phyloP scores from a whole-genome alignment of 2,113 vertebrate species.

The Trinectes maculatus region DNA sequence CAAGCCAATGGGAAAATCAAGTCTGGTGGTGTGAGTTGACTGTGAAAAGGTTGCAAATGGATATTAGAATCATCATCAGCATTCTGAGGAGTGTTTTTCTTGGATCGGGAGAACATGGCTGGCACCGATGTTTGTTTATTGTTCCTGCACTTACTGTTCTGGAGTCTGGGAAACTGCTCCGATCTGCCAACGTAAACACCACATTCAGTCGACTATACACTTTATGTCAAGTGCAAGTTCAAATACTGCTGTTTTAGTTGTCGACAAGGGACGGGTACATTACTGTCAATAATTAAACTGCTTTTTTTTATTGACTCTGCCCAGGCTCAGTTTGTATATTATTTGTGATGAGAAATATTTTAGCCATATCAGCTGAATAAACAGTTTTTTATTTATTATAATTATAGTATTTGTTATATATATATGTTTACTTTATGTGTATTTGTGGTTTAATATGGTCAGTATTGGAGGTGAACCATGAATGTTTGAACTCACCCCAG shows the following conservation, averaged over 20 bases:
- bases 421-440: no score
- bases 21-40: conserved; percentile 3
- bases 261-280: background rate
- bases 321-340: background rate
- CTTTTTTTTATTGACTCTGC: background rate
- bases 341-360: background rate
- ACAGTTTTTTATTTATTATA: no score
- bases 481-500: conserved; percentile 11
- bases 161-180: conserved; percentile 40
- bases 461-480: background rate
- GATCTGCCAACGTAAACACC: conserved; percentile 31
- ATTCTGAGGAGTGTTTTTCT: conserved; percentile 26
- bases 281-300: background rate
- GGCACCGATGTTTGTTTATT: conserved; percentile 47
- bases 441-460: no score
- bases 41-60: conserved; percentile 8
- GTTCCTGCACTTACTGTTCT: conserved; percentile 47
- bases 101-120: conserved; percentile 23
- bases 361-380: no score
- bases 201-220: conserved; percentile 3
- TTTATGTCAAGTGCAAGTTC: background rate
- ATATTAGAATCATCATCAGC: conserved; percentile 22
- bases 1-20: background rate
- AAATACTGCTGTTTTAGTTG: background rate
- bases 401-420: no score